These are phyloP conservation scores for Macquaria australasica DNA, from an alignment of 2,113 vertebrate genomes.

Conservation along the genomic window DNA sequence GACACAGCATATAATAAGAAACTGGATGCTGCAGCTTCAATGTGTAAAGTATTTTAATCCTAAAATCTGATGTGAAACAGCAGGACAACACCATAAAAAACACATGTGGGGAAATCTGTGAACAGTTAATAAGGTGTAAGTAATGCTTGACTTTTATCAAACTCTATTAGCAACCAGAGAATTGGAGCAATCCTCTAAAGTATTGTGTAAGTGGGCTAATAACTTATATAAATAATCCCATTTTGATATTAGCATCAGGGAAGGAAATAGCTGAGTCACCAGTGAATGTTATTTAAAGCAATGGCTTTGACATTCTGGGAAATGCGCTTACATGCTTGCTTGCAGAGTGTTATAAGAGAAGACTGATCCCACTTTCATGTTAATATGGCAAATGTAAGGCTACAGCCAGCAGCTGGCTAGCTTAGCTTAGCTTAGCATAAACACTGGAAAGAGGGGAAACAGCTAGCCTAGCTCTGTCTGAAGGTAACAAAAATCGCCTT, in stretches of 20 bases:
- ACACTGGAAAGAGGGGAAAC: background rate
- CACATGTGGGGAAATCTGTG: conserved; percentile 9
- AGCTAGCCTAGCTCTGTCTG: background rate
- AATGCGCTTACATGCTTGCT: background rate
- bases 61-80: conserved; percentile 11
- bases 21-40: background rate
- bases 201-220: background rate
- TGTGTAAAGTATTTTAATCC: background rate
- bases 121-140: background rate
- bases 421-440: background rate
- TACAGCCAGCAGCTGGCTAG: background rate
- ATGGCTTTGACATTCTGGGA: background rate
- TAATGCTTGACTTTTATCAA: conserved; percentile 24
- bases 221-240: background rate
- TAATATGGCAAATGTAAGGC: background rate
- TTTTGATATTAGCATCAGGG: background rate
- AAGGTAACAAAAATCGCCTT: background rate
- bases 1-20: background rate
- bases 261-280: background rate
- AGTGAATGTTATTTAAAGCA: background rate
- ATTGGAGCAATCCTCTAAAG: conserved; percentile 8
- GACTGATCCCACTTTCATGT: background rate
- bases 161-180: conserved; percentile 10
- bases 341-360: background rate
- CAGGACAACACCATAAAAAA: conserved; percentile 14